Conservation (phyloP, 2,113 vertebrate species). For the Ptilorrhoa leucosticta region DNA sequence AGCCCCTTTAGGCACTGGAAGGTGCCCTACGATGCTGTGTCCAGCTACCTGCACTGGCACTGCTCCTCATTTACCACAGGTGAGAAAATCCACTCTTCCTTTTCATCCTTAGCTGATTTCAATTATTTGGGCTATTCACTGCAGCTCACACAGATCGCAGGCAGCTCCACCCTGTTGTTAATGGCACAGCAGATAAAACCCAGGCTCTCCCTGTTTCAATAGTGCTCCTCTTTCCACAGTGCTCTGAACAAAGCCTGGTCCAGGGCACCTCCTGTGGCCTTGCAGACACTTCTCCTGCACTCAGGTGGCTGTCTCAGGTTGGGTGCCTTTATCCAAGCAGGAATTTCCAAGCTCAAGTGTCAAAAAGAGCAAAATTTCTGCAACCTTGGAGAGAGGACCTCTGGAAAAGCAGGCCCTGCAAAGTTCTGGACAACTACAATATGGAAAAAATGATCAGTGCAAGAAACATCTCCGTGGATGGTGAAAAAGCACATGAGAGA, state of each 20-base stretch:
- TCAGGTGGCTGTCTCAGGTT: neutral
- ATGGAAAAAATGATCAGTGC: neutral
- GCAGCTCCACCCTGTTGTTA: neutral
- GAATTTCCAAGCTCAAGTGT: neutral
- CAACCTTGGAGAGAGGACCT: neutral
- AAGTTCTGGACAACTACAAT: neutral
- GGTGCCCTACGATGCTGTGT: neutral
- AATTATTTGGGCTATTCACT: neutral
- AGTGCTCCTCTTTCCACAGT: neutral
- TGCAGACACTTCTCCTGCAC: neutral
- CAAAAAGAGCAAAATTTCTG: neutral
- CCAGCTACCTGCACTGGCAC: neutral
- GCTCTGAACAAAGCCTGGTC: neutral
- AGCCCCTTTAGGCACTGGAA: neutral
- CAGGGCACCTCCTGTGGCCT: neutral
- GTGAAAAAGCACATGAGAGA: fast-evolving
- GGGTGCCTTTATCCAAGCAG: neutral
- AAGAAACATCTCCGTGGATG: neutral
- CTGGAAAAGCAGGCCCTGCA: neutral
- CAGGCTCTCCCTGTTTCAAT: neutral
- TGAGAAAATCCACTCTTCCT: neutral
- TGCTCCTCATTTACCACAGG: neutral
- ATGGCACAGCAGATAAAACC: neutral
- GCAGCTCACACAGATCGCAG: neutral
- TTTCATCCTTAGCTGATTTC: neutral